Evolutionary conservation across 2,888 invertebrate genomes (phyloP), one percentile per base, ranked within the genome.

Genomic region (Leptinotarsa juncta): DNA sequence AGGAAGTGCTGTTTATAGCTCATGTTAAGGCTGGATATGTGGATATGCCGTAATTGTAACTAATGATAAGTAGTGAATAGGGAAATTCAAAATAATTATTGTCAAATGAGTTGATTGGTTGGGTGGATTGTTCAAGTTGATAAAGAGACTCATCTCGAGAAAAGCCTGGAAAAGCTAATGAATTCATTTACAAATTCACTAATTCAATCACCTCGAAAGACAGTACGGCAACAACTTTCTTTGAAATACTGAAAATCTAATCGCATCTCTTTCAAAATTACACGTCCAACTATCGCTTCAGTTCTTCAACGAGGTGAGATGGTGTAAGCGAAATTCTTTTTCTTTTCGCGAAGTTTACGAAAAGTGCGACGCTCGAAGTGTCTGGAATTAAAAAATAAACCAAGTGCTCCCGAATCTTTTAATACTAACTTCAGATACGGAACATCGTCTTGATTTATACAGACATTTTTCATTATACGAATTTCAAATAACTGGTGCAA

Each of bases 401-500:
- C 72, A 68, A 68, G 60, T 74, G 77, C 70, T 72, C 55, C 70
- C 78, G 73, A 79, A 82, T 80, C 79, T 78, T 80, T 80, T 83
- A 82, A 82, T 82, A 81, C 82, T 77, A 81, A 81, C 79, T 79
- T 23, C 68, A 65, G 65, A 32, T 20, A 50, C 50, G 65, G 72
- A 53, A 72, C 67, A 66, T 72, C 72, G 66, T 72, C 67, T 55
- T 84, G 84, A 84, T 85, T 84, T 85, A 85, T 84, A 80, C 80
- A 80, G 81, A 83, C 82, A 83, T 85, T 84, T 85, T 85, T 84
- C 84, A 84, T 84, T 85, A 85, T 81, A 79, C 78, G 78, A 82
- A 78, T 74, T 74, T 71, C 77, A 78, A 78, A 79, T 76, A 80
- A 81, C 76, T 80, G 79, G 78, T 79, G 79, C 81, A 76, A 73